Percentiles rank a stretch among this genome's conserved stretches.
Evolutionary conservation across 2,888 invertebrate species (phyloP).

Genomic region (Oxyteleia sp.): DNA sequence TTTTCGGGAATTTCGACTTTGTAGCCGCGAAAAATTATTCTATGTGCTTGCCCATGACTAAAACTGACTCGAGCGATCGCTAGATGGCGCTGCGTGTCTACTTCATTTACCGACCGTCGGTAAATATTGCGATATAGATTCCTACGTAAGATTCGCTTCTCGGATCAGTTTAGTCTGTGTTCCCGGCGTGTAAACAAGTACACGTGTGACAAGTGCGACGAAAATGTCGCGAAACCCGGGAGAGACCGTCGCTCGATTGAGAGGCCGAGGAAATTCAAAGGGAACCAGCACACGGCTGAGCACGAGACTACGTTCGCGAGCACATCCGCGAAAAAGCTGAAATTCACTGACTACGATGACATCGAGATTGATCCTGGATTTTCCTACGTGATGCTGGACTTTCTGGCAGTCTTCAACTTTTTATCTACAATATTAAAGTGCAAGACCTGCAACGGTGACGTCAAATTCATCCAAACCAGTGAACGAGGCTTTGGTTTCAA

Average conservation of each 20-base stretch:
- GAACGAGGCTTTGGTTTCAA: neutral
- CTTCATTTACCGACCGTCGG: constrained; percentile 6
- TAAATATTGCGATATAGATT: constrained; percentile 2
- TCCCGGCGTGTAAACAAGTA: neutral
- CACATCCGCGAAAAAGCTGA: constrained; percentile 18
- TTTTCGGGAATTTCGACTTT: constrained; percentile 11
- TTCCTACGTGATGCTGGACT: constrained; percentile 19
- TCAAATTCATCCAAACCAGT: neutral
- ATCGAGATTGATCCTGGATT: constrained; percentile 9
- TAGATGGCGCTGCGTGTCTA: constrained; percentile 19
- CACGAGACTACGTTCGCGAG: constrained; percentile 19
- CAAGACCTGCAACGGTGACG: neutral
- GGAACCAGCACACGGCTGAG: constrained; percentile 1
- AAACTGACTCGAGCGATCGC: too few relatives aligned
- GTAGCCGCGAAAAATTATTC: constrained; percentile 3
- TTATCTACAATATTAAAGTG: constrained; percentile 21
- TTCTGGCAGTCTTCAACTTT: constrained; percentile 26
- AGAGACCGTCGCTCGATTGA: constrained; percentile 3
- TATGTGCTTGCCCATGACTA: constrained; percentile 9
- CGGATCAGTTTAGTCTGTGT: constrained; percentile 20
- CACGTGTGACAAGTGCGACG: constrained; percentile 7
- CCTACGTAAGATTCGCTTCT: constrained; percentile 9
- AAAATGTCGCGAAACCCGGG: constrained; percentile 13
- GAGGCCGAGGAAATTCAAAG: constrained; percentile 4
- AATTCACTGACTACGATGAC: constrained; percentile 18